A percentile compares a stretch with the other conserved stretches of the same genome.
Conservation (phyloP, 2,888 invertebrate genomes). For the Nowickia ferox region DNA sequence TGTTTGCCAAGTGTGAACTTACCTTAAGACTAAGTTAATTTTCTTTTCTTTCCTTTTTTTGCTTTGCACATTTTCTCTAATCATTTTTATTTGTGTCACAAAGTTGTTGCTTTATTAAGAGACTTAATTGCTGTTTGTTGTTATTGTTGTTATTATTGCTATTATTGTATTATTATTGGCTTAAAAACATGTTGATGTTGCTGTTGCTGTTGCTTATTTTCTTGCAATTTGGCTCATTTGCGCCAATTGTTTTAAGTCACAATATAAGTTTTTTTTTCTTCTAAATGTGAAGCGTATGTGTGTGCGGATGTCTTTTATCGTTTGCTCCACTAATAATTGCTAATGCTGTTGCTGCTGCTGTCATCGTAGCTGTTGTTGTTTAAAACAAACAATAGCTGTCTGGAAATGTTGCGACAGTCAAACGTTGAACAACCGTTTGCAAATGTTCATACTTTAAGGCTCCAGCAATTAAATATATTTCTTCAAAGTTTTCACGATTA, state of each 20-base stretch:
- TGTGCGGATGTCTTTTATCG: slow-evolving; percentile 24
- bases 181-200: slow-evolving; percentile 22
- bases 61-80: slow-evolving; percentile 1
- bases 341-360: slow-evolving; percentile 9
- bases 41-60: slow-evolving; percentile 1
- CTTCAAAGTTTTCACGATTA: slow-evolving; percentile 86
- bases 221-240: slow-evolving; percentile 35
- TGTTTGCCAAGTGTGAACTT: neutral
- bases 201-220: slow-evolving; percentile 18
- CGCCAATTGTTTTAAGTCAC: slow-evolving; percentile 42
- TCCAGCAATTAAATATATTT: slow-evolving; percentile 78
- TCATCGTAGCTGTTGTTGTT: neutral
- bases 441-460: slow-evolving; percentile 81
- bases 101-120: slow-evolving; percentile 30
- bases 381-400: slow-evolving; percentile 81
- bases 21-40: slow-evolving; percentile 44
- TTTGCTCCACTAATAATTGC: slow-evolving; percentile 36
- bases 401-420: slow-evolving; percentile 80
- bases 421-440: slow-evolving; percentile 77
- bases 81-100: slow-evolving; percentile 18
- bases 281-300: neutral
- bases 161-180: neutral
- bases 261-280: neutral
- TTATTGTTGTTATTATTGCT: slow-evolving; percentile 29
- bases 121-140: slow-evolving; percentile 16